A percentile compares a stretch with the other conserved stretches of the same genome.
Evolutionary conservation across 2,888 invertebrate genomes (phyloP).

Genomic region (Loripinus fragilis): DNA sequence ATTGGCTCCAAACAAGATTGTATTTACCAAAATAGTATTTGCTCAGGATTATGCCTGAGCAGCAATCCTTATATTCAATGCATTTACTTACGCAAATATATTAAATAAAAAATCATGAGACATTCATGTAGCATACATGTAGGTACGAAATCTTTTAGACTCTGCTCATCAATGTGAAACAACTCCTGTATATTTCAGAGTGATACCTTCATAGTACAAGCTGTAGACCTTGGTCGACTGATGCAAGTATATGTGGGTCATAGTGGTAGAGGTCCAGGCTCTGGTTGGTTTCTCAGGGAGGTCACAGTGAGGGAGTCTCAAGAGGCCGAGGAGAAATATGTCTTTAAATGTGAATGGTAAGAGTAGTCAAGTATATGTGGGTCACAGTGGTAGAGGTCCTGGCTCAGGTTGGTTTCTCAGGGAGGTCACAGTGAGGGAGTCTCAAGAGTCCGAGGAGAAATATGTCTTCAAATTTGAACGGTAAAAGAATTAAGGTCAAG

Average conservation of each 20-base stretch:
- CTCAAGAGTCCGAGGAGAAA: slow-evolving; percentile 59
- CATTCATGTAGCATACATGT: too few relatives aligned
- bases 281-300: slow-evolving; percentile 79
- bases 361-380: slow-evolving; percentile 12
- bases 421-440: slow-evolving; percentile 71
- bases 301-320: slow-evolving; percentile 69
- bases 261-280: slow-evolving; percentile 75
- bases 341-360: slow-evolving; percentile 76
- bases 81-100: too few relatives aligned
- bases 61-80: too few relatives aligned
- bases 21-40: too few relatives aligned
- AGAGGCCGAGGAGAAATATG: slow-evolving; percentile 64
- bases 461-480: slow-evolving; percentile 74
- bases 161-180: too few relatives aligned
- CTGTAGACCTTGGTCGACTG: slow-evolving; percentile 79
- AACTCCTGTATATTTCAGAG: slow-evolving; percentile 67
- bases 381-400: slow-evolving; percentile 74
- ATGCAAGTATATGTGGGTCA: slow-evolving; percentile 79
- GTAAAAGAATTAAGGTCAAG: slow-evolving; percentile 57
- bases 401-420: slow-evolving; percentile 79
- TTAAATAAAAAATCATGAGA: too few relatives aligned
- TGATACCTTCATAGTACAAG: slow-evolving; percentile 79
- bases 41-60: too few relatives aligned
- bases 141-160: too few relatives aligned
- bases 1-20: too few relatives aligned